Percentiles rank a stretch among this genome's conserved stretches.
These are phyloP conservation scores for Ceratina australensis DNA, from an alignment of 1,140 invertebrate genomes.

Conservation along the genomic window DNA sequence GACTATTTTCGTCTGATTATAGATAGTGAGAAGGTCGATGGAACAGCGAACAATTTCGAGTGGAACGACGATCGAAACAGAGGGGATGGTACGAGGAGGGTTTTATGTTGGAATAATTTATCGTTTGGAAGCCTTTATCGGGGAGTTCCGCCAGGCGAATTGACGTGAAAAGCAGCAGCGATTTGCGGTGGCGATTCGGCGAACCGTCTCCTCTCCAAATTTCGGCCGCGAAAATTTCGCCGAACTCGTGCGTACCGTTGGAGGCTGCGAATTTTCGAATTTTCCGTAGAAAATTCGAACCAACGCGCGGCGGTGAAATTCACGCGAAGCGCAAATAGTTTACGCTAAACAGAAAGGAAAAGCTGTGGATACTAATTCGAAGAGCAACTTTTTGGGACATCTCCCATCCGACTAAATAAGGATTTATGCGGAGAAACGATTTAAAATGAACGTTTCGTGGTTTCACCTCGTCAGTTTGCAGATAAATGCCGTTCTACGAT, in stretches of 20 bases:
- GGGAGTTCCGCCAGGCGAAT: conserved; percentile 42
- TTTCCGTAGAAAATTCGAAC: conserved; percentile 51
- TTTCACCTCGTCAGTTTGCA: too few species aligned
- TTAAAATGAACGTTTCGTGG: too few species aligned
- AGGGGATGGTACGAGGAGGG: neutral
- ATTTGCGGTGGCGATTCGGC: conserved; percentile 58
- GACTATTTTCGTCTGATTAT: neutral
- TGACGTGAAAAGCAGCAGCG: conserved; percentile 62
- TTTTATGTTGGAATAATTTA: conserved; percentile 62
- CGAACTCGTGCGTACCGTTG: neutral
- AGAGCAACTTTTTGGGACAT: neutral
- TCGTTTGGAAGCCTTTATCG: conserved; percentile 57
- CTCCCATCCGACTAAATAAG: neutral
- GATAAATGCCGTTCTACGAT: too few species aligned
- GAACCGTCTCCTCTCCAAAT: conserved; percentile 41
- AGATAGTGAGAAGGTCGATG: conserved; percentile 4
- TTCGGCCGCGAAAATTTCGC: conserved; percentile 54
- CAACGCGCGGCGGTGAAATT: conserved; percentile 52
- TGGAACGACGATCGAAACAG: neutral
- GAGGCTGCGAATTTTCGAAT: conserved; percentile 54
- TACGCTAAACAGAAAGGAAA: conserved; percentile 35
- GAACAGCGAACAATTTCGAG: conserved; percentile 26
- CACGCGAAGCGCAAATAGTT: conserved; percentile 64
- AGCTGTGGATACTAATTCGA: neutral
- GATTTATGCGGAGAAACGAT: neutral